A percentile compares a stretch with the other conserved stretches of the same genome.
Evolutionary conservation across 2,113 vertebrate species (phyloP).

Genomic region (Ardeotis arabs): DNA sequence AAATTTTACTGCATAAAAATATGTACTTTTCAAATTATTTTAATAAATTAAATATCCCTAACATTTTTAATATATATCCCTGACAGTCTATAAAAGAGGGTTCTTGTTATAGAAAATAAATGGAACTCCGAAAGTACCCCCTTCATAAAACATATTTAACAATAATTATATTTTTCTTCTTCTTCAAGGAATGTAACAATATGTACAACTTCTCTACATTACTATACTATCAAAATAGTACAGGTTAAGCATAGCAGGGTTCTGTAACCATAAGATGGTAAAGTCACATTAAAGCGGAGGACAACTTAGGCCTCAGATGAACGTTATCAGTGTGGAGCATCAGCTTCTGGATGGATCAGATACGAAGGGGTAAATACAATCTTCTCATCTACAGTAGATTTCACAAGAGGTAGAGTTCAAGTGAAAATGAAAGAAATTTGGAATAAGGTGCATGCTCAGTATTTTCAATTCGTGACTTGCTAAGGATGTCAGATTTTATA

Average conservation of each 20-base stretch:
- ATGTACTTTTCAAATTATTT: slow-evolving; percentile 83
- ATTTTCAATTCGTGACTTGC: slow-evolving; percentile 56
- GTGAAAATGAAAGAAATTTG: slow-evolving; percentile 65
- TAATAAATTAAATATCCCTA: slow-evolving; percentile 84
- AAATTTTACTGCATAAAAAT: slow-evolving; percentile 84
- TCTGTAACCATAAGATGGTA: slow-evolving; percentile 56
- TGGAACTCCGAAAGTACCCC: slow-evolving; percentile 78
- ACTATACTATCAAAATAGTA: slow-evolving; percentile 78
- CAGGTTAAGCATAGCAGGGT: slow-evolving; percentile 65
- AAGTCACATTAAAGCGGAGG: slow-evolving; percentile 73
- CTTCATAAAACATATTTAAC: slow-evolving; percentile 83
- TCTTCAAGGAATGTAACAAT: slow-evolving; percentile 82
- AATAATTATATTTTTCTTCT: slow-evolving; percentile 69
- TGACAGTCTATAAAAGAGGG: slow-evolving; percentile 85
- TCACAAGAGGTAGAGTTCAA: slow-evolving; percentile 87
- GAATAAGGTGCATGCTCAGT: slow-evolving; percentile 76
- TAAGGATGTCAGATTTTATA: slow-evolving; percentile 43
- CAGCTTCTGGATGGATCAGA: slow-evolving; percentile 70
- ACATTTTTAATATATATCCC: slow-evolving; percentile 79
- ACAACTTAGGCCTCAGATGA: slow-evolving; percentile 51
- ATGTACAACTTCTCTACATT: slow-evolving; percentile 78
- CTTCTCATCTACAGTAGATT: slow-evolving; percentile 88
- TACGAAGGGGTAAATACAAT: slow-evolving; percentile 64
- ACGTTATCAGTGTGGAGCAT: slow-evolving; percentile 51
- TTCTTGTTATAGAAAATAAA: slow-evolving; percentile 83